A percentile compares a stretch with the other conserved stretches of the same genome.
phyloP scores from a whole-genome alignment of 23 tunicate genomes.

The Trididemnum nubilum region DNA sequence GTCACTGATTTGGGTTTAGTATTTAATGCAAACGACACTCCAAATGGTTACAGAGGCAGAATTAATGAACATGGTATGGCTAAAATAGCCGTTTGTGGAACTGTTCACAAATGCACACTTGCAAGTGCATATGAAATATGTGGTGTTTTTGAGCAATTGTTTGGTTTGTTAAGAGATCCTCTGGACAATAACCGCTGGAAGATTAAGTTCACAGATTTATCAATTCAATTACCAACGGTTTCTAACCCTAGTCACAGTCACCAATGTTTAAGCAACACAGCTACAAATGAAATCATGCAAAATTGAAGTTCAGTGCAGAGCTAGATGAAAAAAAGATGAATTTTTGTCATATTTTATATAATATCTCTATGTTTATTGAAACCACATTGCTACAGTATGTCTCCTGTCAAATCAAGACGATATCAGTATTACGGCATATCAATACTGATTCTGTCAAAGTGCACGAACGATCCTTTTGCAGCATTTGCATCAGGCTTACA shows the following conservation, averaged over 20 bases:
- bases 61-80: constrained; percentile 58
- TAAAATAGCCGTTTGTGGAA: constrained; percentile 63
- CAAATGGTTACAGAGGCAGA: constrained; percentile 46
- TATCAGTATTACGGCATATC: too few relatives aligned
- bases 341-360: too few relatives aligned
- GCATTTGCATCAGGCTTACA: too few relatives aligned
- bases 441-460: too few relatives aligned
- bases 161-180: constrained; percentile 22
- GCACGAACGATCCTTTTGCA: too few relatives aligned
- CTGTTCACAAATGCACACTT: constrained; percentile 17
- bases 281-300: neutral
- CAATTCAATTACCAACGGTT: neutral
- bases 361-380: too few relatives aligned
- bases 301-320: neutral
- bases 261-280: neutral
- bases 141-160: constrained; percentile 22
- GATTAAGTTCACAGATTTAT: constrained; percentile 24
- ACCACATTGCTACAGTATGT: too few relatives aligned
- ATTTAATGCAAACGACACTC: constrained; percentile 60
- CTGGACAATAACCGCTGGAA: constrained; percentile 26
- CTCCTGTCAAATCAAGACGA: too few relatives aligned
- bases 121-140: neutral
- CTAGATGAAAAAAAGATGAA: too few relatives aligned
- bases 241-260: too few relatives aligned
- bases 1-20: constrained; percentile 21